Conservation (phyloP, 2,113 vertebrate genomes). For the Sapajus apella region DNA sequence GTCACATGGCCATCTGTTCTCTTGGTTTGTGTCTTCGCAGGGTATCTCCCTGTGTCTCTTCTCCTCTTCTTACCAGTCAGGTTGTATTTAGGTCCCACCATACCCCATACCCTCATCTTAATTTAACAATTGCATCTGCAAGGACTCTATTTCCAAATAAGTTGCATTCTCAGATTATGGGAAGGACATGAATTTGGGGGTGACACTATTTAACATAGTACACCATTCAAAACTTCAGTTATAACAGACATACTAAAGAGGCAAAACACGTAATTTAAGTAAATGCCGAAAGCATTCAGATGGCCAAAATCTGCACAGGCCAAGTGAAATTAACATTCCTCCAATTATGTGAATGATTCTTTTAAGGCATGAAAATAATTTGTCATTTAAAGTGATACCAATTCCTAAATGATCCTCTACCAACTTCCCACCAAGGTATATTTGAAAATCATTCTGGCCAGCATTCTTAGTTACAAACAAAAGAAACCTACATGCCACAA, state of each 20-base stretch:
- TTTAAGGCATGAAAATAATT: background rate
- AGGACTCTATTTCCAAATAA: background rate
- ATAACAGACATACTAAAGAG: background rate
- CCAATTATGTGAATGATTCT: background rate
- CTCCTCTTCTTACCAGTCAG: background rate
- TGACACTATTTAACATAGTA: background rate
- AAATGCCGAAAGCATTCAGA: background rate
- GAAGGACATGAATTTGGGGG: background rate
- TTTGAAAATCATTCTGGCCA: background rate
- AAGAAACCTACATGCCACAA: background rate
- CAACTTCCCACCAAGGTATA: background rate
- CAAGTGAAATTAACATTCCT: background rate
- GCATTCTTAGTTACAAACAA: background rate
- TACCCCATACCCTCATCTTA: background rate
- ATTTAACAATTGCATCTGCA: background rate
- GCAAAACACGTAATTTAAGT: background rate
- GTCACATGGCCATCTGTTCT: background rate
- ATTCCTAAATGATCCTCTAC: background rate
- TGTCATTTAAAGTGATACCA: background rate
- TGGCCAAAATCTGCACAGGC: background rate
- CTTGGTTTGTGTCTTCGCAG: background rate
- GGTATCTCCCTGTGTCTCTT: background rate
- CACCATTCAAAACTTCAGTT: background rate
- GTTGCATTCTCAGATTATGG: background rate
- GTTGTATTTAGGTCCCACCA: background rate